phyloP scores from a whole-genome alignment of 2,113 vertebrate species.

The Pagrus major region DNA sequence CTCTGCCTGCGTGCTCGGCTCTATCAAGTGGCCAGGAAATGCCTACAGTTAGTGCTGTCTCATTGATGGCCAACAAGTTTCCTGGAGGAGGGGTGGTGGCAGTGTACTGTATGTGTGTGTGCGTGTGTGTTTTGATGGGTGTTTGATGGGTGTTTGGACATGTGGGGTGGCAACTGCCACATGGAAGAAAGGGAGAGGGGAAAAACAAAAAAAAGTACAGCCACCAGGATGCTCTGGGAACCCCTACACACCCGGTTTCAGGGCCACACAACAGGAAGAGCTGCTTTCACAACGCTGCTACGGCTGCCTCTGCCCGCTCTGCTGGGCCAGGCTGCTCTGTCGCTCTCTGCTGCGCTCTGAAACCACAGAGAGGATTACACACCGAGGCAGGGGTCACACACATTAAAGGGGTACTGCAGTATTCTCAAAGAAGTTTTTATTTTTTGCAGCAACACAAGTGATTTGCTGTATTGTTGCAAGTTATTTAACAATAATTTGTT shows the following conservation, averaged over 20 bases:
- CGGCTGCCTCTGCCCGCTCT: constrained; percentile 34
- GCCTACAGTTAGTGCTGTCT: constrained; percentile 84
- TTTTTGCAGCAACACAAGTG: background rate
- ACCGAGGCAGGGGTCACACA: constrained; percentile 20
- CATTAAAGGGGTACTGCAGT: background rate
- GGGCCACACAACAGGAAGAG: constrained; percentile 79
- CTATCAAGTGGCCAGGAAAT: constrained; percentile 76
- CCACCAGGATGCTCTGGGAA: constrained; percentile 70
- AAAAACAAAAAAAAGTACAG: constrained; percentile 43
- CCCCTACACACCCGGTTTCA: constrained; percentile 50
- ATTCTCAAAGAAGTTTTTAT: background rate
- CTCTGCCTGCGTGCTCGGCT: constrained; percentile 14
- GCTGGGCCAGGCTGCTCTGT: constrained; percentile 34
- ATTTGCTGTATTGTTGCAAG: background rate
- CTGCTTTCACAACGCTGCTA: constrained; percentile 78
- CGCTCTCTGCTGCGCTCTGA: constrained; percentile 16
- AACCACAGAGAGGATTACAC: constrained; percentile 53
- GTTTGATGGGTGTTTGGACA: constrained; percentile 31
- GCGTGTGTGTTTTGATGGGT: background rate
- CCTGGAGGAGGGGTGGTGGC: constrained; percentile 65
- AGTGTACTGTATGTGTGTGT: background rate
- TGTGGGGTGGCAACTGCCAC: constrained; percentile 56
- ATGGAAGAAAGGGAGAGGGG: constrained; percentile 44
- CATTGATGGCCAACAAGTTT: constrained; percentile 80
- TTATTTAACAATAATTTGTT: background rate